Conservation (phyloP, 1,140 invertebrate species). For the Aphaenogaster floridana region DNA sequence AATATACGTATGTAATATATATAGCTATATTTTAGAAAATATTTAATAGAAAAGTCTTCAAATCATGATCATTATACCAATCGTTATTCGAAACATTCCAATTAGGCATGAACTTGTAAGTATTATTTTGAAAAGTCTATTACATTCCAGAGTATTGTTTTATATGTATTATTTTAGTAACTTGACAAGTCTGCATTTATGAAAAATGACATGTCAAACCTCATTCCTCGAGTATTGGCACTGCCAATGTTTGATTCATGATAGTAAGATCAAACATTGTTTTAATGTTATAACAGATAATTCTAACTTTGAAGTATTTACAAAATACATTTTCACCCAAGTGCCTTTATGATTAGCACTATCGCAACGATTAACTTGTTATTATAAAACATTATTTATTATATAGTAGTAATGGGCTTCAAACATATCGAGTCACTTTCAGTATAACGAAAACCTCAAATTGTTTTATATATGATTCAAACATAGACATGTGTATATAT, state of each 20-base stretch:
- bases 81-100: constrained; percentile 52
- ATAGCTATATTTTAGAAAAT: constrained; percentile 35
- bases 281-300: constrained; percentile 36
- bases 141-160: constrained; percentile 54
- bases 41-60: constrained; percentile 23
- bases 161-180: constrained; percentile 35
- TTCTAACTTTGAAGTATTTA: constrained; percentile 34
- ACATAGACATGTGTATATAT: too few species aligned
- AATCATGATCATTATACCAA: not conserved
- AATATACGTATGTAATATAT: constrained; percentile 50
- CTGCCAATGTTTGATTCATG: constrained; percentile 14
- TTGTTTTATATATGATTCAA: not conserved
- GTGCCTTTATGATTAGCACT: constrained; percentile 43
- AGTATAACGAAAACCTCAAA: not conserved
- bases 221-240: constrained; percentile 39
- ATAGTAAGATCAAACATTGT: constrained; percentile 18
- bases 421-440: not conserved
- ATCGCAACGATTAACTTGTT: constrained; percentile 4
- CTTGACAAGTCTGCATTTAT: constrained; percentile 14
- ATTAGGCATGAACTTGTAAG: constrained; percentile 7
- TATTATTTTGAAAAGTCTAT: constrained; percentile 46
- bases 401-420: not conserved
- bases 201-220: constrained; percentile 14
- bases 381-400: constrained; percentile 13
- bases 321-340: constrained; percentile 30